Conservation (phyloP, 2,888 invertebrate species). For the Hyposoter didymator region DNA sequence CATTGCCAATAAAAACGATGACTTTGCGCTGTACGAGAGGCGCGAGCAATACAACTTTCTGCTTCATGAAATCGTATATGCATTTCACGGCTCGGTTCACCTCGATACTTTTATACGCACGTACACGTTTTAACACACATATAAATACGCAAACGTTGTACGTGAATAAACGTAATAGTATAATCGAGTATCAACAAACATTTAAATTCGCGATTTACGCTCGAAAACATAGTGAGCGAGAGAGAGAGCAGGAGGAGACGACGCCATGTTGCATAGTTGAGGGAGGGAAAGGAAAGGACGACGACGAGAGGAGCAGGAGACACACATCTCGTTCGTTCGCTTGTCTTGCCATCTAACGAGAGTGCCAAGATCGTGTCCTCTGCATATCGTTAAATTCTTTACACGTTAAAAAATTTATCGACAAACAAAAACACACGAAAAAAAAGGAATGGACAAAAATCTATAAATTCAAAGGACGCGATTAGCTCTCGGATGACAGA, state of each 20-base stretch:
- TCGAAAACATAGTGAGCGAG: slow-evolving; percentile 25
- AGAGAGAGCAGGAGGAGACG: slow-evolving; percentile 7
- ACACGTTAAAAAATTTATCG: not conserved
- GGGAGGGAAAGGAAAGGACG: not conserved
- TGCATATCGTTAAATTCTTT: slow-evolving; percentile 5
- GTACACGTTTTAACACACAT: slow-evolving; percentile 35
- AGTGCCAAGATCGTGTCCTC: slow-evolving; percentile 43
- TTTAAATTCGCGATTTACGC: slow-evolving; percentile 57
- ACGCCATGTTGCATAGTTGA: not conserved
- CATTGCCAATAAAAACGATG: slow-evolving; percentile 60
- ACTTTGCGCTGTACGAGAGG: slow-evolving; percentile 31
- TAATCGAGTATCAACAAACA: slow-evolving; percentile 52
- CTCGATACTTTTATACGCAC: slow-evolving; percentile 56
- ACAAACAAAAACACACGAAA: not conserved
- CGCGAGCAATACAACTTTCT: slow-evolving; percentile 58
- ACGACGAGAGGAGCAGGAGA: slow-evolving; percentile 28
- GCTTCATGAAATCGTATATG: slow-evolving; percentile 65
- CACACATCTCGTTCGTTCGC: slow-evolving; percentile 44
- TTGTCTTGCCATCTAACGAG: slow-evolving; percentile 60
- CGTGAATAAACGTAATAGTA: not conserved
- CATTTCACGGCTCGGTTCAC: slow-evolving; percentile 67
- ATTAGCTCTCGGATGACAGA: slow-evolving; percentile 63
- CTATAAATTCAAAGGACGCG: slow-evolving; percentile 63
- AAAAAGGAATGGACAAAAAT: not conserved
- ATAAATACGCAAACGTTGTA: slow-evolving; percentile 6